Evolutionary conservation across 2,888 invertebrate genomes (phyloP), one percentile per base, ranked within the genome.

Genomic region (Clanis bilineata): DNA sequence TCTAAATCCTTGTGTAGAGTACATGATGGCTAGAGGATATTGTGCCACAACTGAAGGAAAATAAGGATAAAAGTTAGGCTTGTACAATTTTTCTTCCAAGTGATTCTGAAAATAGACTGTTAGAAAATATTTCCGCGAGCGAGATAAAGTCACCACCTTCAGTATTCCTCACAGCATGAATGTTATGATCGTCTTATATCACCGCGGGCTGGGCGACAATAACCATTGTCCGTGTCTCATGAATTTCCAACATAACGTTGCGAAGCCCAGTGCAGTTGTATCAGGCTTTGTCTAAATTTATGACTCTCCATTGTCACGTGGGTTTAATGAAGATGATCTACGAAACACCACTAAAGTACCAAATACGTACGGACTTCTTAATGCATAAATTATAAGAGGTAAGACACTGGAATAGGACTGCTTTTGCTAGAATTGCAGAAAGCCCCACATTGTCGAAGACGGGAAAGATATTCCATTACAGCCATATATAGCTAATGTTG

Each of bases 181-280:
- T 75, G 66, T 76, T 74, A 77, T 76, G 67, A 65, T 65, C 62
- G 70, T 64, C 56, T 74, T 79, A 79, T 75, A 80, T 80, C 79
- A 82, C 67, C 64, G 64, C 69, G 67, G 66, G 70, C 67, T 69
- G 70, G 66, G 69, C 72, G 73, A 78, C 77, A 75, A 82, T 80
- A 79, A 71, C 78, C 76, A 77, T 77, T 82, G 80, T 78, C 74
- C 73, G 71, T 68, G 74, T 74, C 76, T 72, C 80, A 77, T 81
- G 80, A 83, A 83, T 83, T 74, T 72, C 62, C 55, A 54, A 38
- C 47, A 5, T 4, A 28, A 56, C 56, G 15, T 41, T 41, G 41
- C 39, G 39, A 43, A 51, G 39, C 39, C 56, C 10, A 15, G 51
- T 32, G 56, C 56, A 44, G 38, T 59, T 51, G 56, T 18, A 59